A percentile compares a stretch with the other conserved stretches of the same genome.
Evolutionary conservation across 1,140 invertebrate genomes (phyloP).

Genomic region (silkworm (Bombyx mori)): DNA sequence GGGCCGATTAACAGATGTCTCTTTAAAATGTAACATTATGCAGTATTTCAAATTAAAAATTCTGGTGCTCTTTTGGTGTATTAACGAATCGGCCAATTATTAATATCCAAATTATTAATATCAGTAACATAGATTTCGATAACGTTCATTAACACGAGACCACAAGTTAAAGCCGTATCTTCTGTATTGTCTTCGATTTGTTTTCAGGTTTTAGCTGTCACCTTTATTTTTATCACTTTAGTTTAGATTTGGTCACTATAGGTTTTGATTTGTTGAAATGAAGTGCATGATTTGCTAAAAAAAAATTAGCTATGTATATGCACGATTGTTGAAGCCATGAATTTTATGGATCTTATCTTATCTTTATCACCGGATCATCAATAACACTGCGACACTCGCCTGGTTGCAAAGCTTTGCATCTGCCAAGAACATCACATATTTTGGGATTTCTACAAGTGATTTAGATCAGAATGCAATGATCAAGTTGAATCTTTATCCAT

Average conservation of each 20-base stretch:
- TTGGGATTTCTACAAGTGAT: too few species aligned
- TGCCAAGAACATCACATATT: slow-evolving; percentile 25
- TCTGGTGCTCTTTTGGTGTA: slow-evolving; percentile 60
- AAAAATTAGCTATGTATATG: slow-evolving; percentile 18
- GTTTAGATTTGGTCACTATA: not conserved
- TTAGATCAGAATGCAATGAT: too few species aligned
- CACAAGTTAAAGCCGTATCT: slow-evolving; percentile 55
- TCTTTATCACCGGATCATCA: not conserved
- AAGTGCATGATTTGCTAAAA: slow-evolving; percentile 18
- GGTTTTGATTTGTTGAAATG: slow-evolving; percentile 11
- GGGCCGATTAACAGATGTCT: slow-evolving; percentile 46
- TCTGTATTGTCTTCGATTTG: slow-evolving; percentile 44
- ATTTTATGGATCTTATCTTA: not conserved
- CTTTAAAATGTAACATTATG: slow-evolving; percentile 36
- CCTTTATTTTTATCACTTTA: slow-evolving; percentile 14
- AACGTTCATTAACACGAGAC: slow-evolving; percentile 65
- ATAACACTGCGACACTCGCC: slow-evolving; percentile 47
- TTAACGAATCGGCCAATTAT: slow-evolving; percentile 55
- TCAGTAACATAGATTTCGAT: slow-evolving; percentile 59
- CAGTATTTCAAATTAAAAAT: slow-evolving; percentile 16
- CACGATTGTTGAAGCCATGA: slow-evolving; percentile 27
- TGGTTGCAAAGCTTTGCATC: slow-evolving; percentile 67
- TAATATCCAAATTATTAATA: slow-evolving; percentile 35
- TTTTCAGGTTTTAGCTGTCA: slow-evolving; percentile 42
- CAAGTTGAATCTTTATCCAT: not conserved